Conservation (phyloP, 2,797 vertebrate genomes). For the Siniperca obscura region DNA sequence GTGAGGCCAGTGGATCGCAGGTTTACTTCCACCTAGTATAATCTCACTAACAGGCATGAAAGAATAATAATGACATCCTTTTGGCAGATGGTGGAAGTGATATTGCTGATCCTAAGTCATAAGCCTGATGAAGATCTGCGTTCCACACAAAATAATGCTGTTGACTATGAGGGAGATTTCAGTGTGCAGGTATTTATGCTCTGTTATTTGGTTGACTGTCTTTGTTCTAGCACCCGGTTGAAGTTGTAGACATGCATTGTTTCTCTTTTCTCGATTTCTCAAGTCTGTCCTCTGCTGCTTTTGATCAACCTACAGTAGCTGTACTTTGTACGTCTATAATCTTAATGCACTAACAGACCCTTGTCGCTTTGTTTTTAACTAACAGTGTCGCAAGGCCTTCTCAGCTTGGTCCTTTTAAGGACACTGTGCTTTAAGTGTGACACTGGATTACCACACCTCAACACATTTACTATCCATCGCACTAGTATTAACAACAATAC, state of each 20-base stretch:
- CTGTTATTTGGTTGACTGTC: not conserved
- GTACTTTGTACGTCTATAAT: not conserved
- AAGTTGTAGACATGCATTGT: not conserved
- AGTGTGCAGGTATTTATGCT: not conserved
- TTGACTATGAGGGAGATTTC: not conserved
- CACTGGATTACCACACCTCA: not conserved
- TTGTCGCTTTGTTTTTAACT: not conserved
- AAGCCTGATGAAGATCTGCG: not conserved
- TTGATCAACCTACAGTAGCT: not conserved
- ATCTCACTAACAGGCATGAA: not conserved
- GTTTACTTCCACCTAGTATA: not conserved
- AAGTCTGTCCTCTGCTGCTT: not conserved
- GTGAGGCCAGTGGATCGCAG: not conserved
- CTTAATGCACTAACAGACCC: not conserved
- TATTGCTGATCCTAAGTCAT: not conserved
- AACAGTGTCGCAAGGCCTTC: not conserved
- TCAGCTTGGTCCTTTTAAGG: not conserved
- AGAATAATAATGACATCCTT: not conserved
- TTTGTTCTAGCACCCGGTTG: not conserved
- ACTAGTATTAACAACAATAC: not conserved
- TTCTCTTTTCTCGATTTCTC: not conserved
- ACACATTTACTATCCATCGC: not conserved
- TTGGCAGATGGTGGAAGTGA: accelerated
- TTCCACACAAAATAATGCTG: not conserved
- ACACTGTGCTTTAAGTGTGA: not conserved